Evolutionary conservation across 53 echinoderm and acorn worm species (phyloP).

Genomic region (Holothuria scabra): DNA sequence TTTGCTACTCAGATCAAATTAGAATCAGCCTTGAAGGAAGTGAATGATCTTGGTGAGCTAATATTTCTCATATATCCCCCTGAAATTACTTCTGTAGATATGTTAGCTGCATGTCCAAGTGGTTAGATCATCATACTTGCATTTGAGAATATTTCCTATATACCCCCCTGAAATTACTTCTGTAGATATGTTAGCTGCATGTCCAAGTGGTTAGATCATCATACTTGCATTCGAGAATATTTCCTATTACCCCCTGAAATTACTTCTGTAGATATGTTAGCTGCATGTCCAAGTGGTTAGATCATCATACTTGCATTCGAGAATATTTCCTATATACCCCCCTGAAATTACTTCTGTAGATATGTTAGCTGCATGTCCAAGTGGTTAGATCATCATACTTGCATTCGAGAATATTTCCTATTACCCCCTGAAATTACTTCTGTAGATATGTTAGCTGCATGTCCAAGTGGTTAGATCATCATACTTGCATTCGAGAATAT

Average conservation of each 20-base stretch:
- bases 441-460: not conserved
- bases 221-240: too few relatives aligned
- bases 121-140: too few relatives aligned
- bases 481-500: too few relatives aligned
- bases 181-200: not conserved
- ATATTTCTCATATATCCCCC: not conserved
- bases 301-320: too few relatives aligned
- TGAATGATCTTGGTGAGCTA: slow-evolving; percentile 68
- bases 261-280: not conserved
- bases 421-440: not conserved
- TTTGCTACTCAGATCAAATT: slow-evolving; percentile 84
- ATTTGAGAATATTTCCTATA: not conserved
- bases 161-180: not conserved
- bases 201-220: too few relatives aligned
- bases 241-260: not conserved
- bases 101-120: too few relatives aligned
- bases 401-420: not conserved
- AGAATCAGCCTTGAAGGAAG: slow-evolving; percentile 67
- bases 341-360: not conserved
- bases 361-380: too few relatives aligned
- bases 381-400: too few relatives aligned
- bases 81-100: not conserved
- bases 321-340: not conserved
- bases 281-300: too few relatives aligned
- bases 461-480: too few relatives aligned